Conservation (phyloP, 1,140 invertebrate genomes). For the Heterodera schachtii region DNA sequence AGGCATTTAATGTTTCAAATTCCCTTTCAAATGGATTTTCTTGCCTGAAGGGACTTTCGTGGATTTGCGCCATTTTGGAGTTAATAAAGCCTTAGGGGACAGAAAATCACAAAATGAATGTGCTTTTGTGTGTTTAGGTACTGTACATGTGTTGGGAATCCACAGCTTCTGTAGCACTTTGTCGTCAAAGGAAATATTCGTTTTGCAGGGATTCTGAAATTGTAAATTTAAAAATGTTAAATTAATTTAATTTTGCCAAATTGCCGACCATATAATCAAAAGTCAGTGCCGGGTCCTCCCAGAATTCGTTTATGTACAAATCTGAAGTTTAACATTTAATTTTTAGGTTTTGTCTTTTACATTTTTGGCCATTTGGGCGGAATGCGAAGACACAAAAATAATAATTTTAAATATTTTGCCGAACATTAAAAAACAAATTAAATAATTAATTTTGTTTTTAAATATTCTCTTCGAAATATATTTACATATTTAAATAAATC, state of each 20-base stretch:
- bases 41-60: conserved; percentile 61
- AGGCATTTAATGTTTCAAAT: conserved; percentile 9
- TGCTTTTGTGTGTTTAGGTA: no score
- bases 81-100: conserved; percentile 35
- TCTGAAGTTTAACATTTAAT: conserved; percentile 41
- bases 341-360: not conserved
- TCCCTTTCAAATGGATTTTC: conserved; percentile 9
- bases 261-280: conserved; percentile 62
- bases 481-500: no score
- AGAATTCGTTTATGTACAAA: conserved; percentile 65
- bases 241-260: conserved; percentile 24
- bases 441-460: no score
- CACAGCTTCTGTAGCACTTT: conserved; percentile 62
- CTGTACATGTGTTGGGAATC: conserved; percentile 57
- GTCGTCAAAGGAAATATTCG: conserved; percentile 63
- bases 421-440: no score
- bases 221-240: conserved; percentile 43
- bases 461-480: no score
- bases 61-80: conserved; percentile 61
- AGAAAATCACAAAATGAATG: no score
- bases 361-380: no score
- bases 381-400: not conserved
- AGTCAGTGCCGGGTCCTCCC: conserved; percentile 63
- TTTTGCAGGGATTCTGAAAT: conserved; percentile 57
- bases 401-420: no score